Percentiles rank a stretch among this genome's conserved stretches.
These are phyloP conservation scores for Molothrus ater DNA, from an alignment of 2,797 vertebrate genomes.

Conservation along the genomic window DNA sequence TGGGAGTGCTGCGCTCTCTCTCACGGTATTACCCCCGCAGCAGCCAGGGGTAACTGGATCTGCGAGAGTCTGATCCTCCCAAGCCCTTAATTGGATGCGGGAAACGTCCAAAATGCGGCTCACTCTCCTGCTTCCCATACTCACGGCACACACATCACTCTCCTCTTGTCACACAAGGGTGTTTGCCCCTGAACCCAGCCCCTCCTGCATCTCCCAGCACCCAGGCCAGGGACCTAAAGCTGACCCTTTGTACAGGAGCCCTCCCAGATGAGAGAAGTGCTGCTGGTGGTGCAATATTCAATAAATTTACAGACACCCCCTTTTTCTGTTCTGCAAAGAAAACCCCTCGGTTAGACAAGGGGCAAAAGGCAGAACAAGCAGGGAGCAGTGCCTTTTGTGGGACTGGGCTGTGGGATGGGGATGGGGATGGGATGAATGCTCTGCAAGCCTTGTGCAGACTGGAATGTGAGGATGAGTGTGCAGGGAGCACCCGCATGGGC, in stretches of 20 bases:
- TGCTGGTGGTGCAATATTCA: fast-evolving
- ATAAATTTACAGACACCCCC: neutral
- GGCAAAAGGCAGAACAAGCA: neutral
- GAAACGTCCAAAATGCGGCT: conserved; percentile 36
- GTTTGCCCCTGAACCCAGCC: neutral
- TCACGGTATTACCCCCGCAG: neutral
- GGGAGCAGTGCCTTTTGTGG: neutral
- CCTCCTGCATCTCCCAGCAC: neutral
- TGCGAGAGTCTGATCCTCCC: conserved; percentile 42
- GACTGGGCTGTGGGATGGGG: neutral
- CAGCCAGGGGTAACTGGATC: conserved; percentile 13
- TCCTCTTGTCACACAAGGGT: neutral
- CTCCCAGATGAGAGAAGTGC: neutral
- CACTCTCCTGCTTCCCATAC: neutral
- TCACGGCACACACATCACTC: neutral
- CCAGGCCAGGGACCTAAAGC: neutral
- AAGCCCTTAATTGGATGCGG: conserved; percentile 60
- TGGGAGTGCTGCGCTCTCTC: neutral
- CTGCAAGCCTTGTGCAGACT: neutral
- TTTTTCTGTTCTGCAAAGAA: neutral
- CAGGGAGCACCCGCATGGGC: fast-evolving
- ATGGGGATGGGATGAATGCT: fast-evolving
- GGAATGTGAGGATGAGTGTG: fast-evolving
- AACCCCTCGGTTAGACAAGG: fast-evolving
- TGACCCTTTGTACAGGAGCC: neutral